phyloP scores from a whole-genome alignment of 2,888 invertebrate species.

The Bibio marci region DNA sequence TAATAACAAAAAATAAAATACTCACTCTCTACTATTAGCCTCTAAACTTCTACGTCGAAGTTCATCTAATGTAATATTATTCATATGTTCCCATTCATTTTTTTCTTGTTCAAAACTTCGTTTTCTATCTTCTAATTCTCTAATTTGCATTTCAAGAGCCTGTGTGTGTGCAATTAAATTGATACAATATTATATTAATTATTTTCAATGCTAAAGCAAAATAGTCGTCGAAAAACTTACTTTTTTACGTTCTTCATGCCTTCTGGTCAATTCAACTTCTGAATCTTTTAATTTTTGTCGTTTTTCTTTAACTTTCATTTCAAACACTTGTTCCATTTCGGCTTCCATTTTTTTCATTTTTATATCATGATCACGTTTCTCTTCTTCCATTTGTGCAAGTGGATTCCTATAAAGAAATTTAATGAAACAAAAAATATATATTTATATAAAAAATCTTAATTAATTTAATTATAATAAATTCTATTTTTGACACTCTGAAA shows the following conservation, averaged over 20 bases:
- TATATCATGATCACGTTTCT: conserved; percentile 86
- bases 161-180: conserved; percentile 2
- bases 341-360: conserved; percentile 98
- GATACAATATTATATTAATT: background rate
- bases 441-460: too few species aligned
- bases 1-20: conserved; percentile 18
- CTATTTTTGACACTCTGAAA: too few species aligned
- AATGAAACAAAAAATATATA: background rate
- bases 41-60: conserved; percentile 73
- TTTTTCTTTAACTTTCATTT: conserved; percentile 94
- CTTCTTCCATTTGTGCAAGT: conserved; percentile 95
- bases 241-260: conserved; percentile 69
- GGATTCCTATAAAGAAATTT: conserved; percentile 60
- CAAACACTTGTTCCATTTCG: conserved; percentile 98
- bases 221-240: too few species aligned
- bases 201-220: background rate
- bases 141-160: conserved; percentile 72
- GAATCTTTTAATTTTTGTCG: conserved; percentile 91
- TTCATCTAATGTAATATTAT: conserved; percentile 78
- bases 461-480: too few species aligned
- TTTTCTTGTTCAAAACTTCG: conserved; percentile 73
- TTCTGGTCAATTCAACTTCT: conserved; percentile 77
- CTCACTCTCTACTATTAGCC: conserved; percentile 77
- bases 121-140: conserved; percentile 80
- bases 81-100: conserved; percentile 76